phyloP scores from a whole-genome alignment of 1,140 invertebrate species.

The Drosophila sulfurigaster region DNA sequence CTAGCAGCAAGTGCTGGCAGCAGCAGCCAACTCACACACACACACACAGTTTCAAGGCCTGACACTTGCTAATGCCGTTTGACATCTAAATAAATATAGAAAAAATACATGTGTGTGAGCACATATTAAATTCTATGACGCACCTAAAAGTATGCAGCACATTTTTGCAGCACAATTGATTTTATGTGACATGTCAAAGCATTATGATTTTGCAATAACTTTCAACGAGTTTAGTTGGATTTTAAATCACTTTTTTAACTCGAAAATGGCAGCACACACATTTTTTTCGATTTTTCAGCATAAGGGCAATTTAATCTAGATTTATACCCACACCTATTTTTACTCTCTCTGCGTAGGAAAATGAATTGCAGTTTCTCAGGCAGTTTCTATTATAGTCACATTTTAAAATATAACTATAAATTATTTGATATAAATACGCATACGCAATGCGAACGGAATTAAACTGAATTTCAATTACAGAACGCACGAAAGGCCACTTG shows the following conservation, averaged over 20 bases:
- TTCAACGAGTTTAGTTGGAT: neutral
- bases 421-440: conserved; percentile 5
- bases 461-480: conserved; percentile 28
- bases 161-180: too few relatives aligned
- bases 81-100: neutral
- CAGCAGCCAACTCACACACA: conserved; percentile 6
- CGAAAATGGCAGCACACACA: too few relatives aligned
- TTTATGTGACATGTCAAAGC: neutral
- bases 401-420: neutral
- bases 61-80: conserved; percentile 36
- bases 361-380: neutral
- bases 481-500: conserved; percentile 7
- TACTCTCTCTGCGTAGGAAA: neutral
- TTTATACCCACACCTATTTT: too few relatives aligned
- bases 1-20: conserved; percentile 45
- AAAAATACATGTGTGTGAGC: neutral
- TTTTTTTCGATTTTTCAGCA: too few relatives aligned
- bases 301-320: too few relatives aligned
- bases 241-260: neutral
- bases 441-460: conserved; percentile 20
- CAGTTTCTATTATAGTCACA: neutral
- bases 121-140: neutral
- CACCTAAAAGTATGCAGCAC: neutral
- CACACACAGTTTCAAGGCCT: neutral
- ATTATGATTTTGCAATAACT: neutral